Evolutionary conservation across 2,797 vertebrate species (phyloP), one percentile per base, ranked within the genome.

Genomic region (Tarsius wallacei): DNA sequence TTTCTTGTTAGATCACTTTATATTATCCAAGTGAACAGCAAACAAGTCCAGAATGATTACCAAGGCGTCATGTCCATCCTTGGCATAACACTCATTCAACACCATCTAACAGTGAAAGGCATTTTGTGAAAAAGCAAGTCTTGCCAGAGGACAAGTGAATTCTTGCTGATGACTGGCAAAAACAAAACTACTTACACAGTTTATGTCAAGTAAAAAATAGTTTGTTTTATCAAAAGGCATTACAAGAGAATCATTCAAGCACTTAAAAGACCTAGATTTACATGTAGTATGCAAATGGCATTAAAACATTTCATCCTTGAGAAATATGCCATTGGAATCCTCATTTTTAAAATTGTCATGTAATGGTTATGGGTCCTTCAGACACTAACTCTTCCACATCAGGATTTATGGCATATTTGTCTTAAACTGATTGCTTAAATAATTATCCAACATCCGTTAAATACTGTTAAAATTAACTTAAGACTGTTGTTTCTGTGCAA

Each of bases 391-490:
- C 21, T 87, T 77, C 26, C 42, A 19, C 66, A 71, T 74, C 22
- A 90, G n/a, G 28, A 77, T 77, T 87, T 33, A 84, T 31, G 49
- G 61, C 59, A 81, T 93, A 87, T 74, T 57, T 89, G 11, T 81
- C 91, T 91, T 55, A 49, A 16, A 73, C 13, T 31, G 90, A 94
- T 77, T 71, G 77, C 68, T 90, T 61, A 90, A 87, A 81, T 63
- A 71, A 57, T 68, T 28, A 93, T 42, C 16, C 28, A 42, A 53
- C 77, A 26, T 57, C 51, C 59, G 26, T 22, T 86, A 81, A 91
- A 93, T 59, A 61, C 17, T 80, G 70, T 49, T 89, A 91, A 97
- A 97, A 94, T 93, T 66, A 95, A 82, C 87, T 82, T 93, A 42
- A 93, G 15, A 76, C 59, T 87, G 24, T n/a, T 73, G 17, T 95